Percentiles rank a stretch among this genome's conserved stretches.
Conservation (phyloP, 2,888 invertebrate genomes). For the Callinectes sapidus region DNA sequence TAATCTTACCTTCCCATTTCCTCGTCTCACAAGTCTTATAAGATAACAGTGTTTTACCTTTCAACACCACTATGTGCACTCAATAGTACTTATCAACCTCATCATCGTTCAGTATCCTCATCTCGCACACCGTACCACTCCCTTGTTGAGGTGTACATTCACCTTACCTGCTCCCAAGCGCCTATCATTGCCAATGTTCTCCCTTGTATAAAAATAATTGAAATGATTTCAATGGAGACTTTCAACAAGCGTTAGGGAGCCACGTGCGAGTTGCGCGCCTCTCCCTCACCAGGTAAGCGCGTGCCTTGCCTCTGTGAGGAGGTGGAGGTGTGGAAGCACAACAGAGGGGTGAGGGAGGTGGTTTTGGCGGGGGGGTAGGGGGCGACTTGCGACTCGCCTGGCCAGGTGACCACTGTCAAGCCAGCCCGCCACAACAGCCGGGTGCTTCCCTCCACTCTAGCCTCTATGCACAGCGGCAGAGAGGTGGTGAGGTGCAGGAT, state of each 20-base stretch:
- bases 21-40: neutral
- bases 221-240: neutral
- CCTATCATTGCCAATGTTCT: neutral
- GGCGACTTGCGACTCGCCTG: conserved; percentile 19
- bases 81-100: neutral
- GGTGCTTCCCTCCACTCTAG: neutral
- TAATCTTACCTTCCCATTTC: neutral
- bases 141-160: neutral
- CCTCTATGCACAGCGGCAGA: neutral
- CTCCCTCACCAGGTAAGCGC: neutral
- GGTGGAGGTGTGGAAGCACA: neutral
- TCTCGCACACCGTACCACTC: neutral
- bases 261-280: conserved; percentile 1
- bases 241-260: neutral
- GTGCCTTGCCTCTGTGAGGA: neutral
- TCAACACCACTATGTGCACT: neutral
- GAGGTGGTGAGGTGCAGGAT: conserved; percentile 7
- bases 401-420: neutral
- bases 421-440: neutral
- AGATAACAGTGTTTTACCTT: neutral
- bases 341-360: neutral
- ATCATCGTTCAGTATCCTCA: neutral
- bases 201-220: neutral
- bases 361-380: neutral
- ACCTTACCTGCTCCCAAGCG: neutral